These are phyloP conservation scores for Neogale vison DNA, from an alignment of 2,113 vertebrate genomes.

Conservation along the genomic window DNA sequence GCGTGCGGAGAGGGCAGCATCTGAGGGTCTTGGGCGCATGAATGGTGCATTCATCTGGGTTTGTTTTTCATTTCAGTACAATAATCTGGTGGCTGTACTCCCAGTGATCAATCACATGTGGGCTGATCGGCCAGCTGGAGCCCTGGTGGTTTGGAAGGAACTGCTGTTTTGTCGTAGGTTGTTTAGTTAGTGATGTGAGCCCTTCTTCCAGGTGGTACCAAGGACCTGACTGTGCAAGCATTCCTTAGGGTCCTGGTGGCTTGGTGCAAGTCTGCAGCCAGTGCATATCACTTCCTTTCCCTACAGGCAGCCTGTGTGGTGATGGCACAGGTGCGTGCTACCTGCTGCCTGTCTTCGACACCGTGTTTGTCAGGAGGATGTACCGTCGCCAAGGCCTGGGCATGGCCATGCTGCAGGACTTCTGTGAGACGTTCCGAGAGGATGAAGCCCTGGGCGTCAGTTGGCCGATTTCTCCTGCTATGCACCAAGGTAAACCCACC, in stretches of 20 bases:
- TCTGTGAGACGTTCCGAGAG: slow-evolving; percentile 87
- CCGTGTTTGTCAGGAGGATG: slow-evolving; percentile 87
- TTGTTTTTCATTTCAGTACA: not conserved
- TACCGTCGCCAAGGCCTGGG: slow-evolving; percentile 89
- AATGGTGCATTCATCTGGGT: not conserved
- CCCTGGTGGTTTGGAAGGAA: not conserved
- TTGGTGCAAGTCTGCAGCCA: fast-evolving
- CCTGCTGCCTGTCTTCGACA: slow-evolving; percentile 92
- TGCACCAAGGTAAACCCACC: slow-evolving; percentile 89
- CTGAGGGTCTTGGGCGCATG: not conserved
- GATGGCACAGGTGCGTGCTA: slow-evolving; percentile 84
- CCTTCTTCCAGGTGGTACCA: not conserved
- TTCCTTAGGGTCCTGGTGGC: fast-evolving
- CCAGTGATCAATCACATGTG: not conserved
- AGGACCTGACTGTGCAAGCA: not conserved
- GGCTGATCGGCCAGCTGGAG: not conserved
- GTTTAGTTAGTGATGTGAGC: not conserved
- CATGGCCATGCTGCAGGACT: slow-evolving; percentile 91
- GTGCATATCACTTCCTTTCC: not conserved
- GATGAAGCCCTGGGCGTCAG: slow-evolving; percentile 93
- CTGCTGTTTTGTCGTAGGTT: fast-evolving
- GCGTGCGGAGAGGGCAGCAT: not conserved
- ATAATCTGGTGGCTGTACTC: not conserved
- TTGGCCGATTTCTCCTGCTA: slow-evolving; percentile 89
- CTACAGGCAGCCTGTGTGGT: slow-evolving; percentile 89